Evolutionary conservation across 2,888 invertebrate species (phyloP).

Genomic region (Caenorhabditis sinica): DNA sequence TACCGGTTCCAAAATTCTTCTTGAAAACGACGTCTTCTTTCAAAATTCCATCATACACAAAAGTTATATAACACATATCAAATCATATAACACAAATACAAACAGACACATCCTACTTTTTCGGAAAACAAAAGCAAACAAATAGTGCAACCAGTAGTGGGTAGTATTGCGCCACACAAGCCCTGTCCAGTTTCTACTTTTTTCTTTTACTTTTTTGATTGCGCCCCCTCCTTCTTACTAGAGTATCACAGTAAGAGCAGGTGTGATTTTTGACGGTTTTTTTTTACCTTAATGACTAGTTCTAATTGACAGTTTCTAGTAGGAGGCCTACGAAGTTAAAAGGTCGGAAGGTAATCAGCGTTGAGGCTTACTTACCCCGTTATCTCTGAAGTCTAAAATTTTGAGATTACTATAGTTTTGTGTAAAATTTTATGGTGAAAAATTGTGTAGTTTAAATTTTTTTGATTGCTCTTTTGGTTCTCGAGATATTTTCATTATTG

Average conservation of each 20-base stretch:
- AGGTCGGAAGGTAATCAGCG: too few species aligned
- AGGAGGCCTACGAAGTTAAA: not conserved
- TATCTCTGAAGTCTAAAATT: too few species aligned
- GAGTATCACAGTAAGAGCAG: too few species aligned
- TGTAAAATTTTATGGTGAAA: not conserved
- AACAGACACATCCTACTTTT: too few species aligned
- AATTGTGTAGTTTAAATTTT: not conserved
- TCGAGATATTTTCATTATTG: not conserved
- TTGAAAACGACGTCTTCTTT: not conserved
- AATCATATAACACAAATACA: not conserved
- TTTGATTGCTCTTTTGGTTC: not conserved
- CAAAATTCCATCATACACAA: not conserved
- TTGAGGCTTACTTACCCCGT: too few species aligned
- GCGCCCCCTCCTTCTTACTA: too few species aligned
- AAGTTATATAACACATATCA: not conserved
- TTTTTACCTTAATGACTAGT: not conserved
- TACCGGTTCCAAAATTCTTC: not conserved
- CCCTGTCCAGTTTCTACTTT: not conserved
- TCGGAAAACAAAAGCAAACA: slow-evolving; percentile 1
- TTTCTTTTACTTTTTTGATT: slow-evolving; percentile 3
- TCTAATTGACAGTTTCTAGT: not conserved
- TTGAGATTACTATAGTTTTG: not conserved
- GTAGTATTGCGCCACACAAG: too few species aligned
- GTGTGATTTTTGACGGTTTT: slow-evolving; percentile 17
- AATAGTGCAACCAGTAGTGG: slow-evolving; percentile 2